These are phyloP conservation scores for Heliothis peltigera DNA, from an alignment of 2,888 invertebrate genomes.

Conservation along the genomic window DNA sequence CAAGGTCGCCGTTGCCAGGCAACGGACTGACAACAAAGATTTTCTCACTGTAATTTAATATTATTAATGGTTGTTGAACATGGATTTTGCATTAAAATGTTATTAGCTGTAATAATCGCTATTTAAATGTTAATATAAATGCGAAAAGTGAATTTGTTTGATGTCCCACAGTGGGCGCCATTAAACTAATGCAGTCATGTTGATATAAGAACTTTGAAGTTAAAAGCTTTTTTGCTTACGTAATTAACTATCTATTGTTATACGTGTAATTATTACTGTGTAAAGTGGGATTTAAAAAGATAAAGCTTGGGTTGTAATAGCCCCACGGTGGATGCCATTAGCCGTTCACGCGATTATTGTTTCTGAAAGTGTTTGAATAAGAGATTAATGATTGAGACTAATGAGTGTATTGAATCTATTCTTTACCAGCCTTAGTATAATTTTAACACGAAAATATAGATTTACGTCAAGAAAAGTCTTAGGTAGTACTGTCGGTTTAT, in stretches of 20 bases:
- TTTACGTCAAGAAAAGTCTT: neutral
- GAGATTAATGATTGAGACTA: constrained; percentile 40
- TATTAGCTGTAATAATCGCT: constrained; percentile 57
- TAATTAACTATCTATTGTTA: constrained; percentile 10
- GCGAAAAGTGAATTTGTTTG: constrained; percentile 18
- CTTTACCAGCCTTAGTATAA: constrained; percentile 1
- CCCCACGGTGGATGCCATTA: constrained; percentile 61
- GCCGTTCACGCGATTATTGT: constrained; percentile 35
- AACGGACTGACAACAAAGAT: constrained; percentile 68
- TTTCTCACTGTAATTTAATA: constrained; percentile 54
- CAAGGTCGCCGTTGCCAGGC: constrained; percentile 64
- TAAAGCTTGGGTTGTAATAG: constrained; percentile 23
- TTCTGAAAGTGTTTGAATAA: constrained; percentile 33
- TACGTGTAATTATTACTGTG: constrained; percentile 27
- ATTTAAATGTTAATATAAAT: constrained; percentile 41
- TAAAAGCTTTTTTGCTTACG: constrained; percentile 1
- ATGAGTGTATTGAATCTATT: constrained; percentile 25
- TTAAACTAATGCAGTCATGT: constrained; percentile 24
- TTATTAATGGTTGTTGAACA: constrained; percentile 63
- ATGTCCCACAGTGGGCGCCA: constrained; percentile 54
- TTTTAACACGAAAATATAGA: neutral
- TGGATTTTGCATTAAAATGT: constrained; percentile 62
- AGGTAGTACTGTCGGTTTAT: neutral
- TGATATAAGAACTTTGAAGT: constrained; percentile 16
- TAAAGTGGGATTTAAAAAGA: constrained; percentile 33